phyloP scores from a whole-genome alignment of 2,113 vertebrate species.

The Mixornis gularis region DNA sequence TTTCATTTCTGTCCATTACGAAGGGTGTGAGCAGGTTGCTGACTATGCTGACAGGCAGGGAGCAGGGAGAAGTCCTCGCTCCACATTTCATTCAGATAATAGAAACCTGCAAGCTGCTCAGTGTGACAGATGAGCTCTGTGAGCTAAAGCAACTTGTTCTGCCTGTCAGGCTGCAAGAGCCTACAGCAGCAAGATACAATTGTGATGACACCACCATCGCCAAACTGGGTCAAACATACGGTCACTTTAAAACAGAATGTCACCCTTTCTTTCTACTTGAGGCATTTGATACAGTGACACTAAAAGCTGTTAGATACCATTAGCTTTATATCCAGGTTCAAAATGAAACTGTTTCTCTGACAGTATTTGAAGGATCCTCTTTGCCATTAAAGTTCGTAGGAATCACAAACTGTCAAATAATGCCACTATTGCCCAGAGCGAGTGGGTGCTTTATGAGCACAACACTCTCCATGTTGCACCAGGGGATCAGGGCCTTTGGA shows the following conservation, averaged over 20 bases:
- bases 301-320: slow-evolving; percentile 53
- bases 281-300: slow-evolving; percentile 61
- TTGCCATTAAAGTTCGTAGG: background rate
- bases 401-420: background rate
- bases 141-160: slow-evolving; percentile 67
- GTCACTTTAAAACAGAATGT: slow-evolving; percentile 67
- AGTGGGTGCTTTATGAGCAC: background rate
- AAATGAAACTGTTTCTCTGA: slow-evolving; percentile 19
- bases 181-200: slow-evolving; percentile 53
- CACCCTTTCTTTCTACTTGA: slow-evolving; percentile 53
- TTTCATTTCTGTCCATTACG: background rate
- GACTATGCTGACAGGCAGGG: slow-evolving; percentile 22
- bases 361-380: background rate
- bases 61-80: background rate
- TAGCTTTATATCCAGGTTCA: slow-evolving; percentile 35
- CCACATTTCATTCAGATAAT: slow-evolving; percentile 61
- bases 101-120: slow-evolving; percentile 66
- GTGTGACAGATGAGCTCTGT: slow-evolving; percentile 68
- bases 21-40: background rate
- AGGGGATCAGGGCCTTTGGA: background rate
- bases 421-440: background rate
- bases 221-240: slow-evolving; percentile 68
- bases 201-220: slow-evolving; percentile 55
- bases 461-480: background rate
- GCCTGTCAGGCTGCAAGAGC: slow-evolving; percentile 69